Percentiles rank a stretch among this genome's conserved stretches.
phyloP scores from a whole-genome alignment of 2,888 invertebrate species.

The Drosophila flavopinicola region DNA sequence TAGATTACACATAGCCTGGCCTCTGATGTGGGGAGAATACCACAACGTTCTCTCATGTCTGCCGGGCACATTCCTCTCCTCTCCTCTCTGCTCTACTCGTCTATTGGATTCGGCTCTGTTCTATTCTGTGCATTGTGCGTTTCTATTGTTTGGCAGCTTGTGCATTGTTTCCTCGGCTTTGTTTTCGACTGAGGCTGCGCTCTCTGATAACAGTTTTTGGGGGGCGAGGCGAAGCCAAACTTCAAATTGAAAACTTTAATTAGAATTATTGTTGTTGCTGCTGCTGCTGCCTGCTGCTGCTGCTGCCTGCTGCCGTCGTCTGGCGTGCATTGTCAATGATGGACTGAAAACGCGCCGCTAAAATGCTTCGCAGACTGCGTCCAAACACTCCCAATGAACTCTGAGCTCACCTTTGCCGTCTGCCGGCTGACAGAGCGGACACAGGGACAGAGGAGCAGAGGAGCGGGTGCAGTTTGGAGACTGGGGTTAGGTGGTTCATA shows the following conservation, averaged over 20 bases:
- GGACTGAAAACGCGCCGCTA: slow-evolving; percentile 43
- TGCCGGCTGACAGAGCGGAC: too few relatives aligned
- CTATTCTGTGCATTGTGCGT: slow-evolving; percentile 66
- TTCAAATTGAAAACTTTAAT: slow-evolving; percentile 80
- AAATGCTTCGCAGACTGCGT: slow-evolving; percentile 43
- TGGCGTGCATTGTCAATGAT: slow-evolving; percentile 63
- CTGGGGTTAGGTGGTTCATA: slow-evolving; percentile 20
- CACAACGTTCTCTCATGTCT: slow-evolving; percentile 14
- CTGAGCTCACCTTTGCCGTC: slow-evolving; percentile 53
- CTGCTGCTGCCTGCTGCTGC: slow-evolving; percentile 10
- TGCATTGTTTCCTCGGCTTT: slow-evolving; percentile 68
- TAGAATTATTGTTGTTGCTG: slow-evolving; percentile 71
- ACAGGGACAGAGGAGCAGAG: too few relatives aligned
- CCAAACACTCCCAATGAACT: slow-evolving; percentile 51
- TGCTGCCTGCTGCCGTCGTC: slow-evolving; percentile 33
- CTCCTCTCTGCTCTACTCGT: not conserved
- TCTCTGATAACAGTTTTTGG: slow-evolving; percentile 67
- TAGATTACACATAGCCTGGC: slow-evolving; percentile 65
- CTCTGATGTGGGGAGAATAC: slow-evolving; percentile 12
- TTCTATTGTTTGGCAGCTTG: slow-evolving; percentile 62
- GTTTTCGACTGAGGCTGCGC: slow-evolving; percentile 60
- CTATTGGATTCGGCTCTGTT: slow-evolving; percentile 14
- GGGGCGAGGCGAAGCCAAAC: slow-evolving; percentile 48
- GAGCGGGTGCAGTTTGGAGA: not conserved
- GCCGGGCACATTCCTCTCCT: not conserved